A percentile compares a stretch with the other conserved stretches of the same genome.
Conservation (phyloP, 2,113 vertebrate genomes). For the Lethenteron camtschaticum region DNA sequence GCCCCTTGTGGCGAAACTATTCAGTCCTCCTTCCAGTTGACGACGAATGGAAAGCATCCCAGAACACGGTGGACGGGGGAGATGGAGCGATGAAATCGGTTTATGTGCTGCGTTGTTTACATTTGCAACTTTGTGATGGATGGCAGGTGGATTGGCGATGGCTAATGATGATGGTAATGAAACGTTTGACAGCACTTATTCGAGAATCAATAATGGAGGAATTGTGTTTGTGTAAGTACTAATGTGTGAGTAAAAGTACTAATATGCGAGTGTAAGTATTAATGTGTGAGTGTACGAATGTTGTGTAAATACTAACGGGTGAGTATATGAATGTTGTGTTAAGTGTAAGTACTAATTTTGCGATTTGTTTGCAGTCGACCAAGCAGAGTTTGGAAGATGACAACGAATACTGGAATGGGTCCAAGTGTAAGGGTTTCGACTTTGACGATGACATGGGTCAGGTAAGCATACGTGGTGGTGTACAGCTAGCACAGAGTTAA, state of each 20-base stretch:
- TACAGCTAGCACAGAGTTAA: too few relatives aligned
- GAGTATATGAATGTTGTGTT: too few relatives aligned
- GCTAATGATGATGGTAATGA: neutral
- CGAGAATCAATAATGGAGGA: neutral
- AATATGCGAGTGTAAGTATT: neutral
- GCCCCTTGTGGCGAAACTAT: too few relatives aligned
- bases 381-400: too few relatives aligned
- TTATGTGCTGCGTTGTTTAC: neutral
- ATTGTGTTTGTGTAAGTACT: neutral
- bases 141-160: neutral
- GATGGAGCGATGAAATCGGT: neutral
- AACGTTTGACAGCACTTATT: neutral
- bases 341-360: too few relatives aligned
- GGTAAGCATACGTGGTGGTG: too few relatives aligned
- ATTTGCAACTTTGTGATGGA: neutral
- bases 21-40: too few relatives aligned
- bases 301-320: too few relatives aligned
- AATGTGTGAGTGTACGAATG: neutral
- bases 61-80: neutral
- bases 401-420: too few relatives aligned
- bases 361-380: too few relatives aligned
- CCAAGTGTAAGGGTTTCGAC: too few relatives aligned
- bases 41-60: neutral
- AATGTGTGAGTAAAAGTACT: neutral
- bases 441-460: too few relatives aligned